Base-by-base conservation (phyloP, 2,113 vertebrate species). In the Chroicocephalus ridibundus region DNA sequence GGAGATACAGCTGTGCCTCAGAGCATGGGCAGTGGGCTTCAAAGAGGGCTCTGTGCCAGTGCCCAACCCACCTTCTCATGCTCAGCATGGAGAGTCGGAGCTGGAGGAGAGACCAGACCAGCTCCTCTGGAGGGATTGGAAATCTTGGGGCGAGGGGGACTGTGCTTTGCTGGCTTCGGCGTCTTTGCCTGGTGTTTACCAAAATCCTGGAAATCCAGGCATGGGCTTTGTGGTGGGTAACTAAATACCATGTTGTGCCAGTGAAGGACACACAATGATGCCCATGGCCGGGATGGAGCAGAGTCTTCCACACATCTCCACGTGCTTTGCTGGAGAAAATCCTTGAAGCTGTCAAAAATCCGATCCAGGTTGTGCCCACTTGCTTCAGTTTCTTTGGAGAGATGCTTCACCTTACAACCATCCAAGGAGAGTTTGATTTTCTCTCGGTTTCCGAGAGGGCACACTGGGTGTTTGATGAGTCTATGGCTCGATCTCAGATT, bases 251-350 rank as follows among this genome's bases (percentile, higher is more conserved):
- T 1, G 13, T 46, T 60, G 51, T 71, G 51, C 44, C 10, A 2
- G 36, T 2, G 2, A 38, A 44, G 40, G 42, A 31, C 9, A 16
- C 4, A 4, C 10, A 62, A 22, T 0, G 1, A 19, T 55, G 60
- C 47, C 40, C 3, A 0, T 22, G n/a, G 38, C 34, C 0, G 0
- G 18, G 52, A 14, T 21, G 34, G 32, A 82, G 47, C 15, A 11
- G 74, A 15, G 16, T 5, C 32, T 13, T 55, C 36, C 29, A 0
- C 27, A 4, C 31, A 18, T 44, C 31, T 55, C 70, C 11, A 3
- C 11, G 44, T 29, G 11, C 3, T 16, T 32, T 8, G 20, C 51
- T 29, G 40, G 25, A n/a, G 25, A 60, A 71, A 36, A 82, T 64
- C 82, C 34, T 6, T 5, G 32, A 5, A 58, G 54, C 46, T 32